phyloP scores from a whole-genome alignment of 1,140 invertebrate species.

The Scaptomyza hsui region DNA sequence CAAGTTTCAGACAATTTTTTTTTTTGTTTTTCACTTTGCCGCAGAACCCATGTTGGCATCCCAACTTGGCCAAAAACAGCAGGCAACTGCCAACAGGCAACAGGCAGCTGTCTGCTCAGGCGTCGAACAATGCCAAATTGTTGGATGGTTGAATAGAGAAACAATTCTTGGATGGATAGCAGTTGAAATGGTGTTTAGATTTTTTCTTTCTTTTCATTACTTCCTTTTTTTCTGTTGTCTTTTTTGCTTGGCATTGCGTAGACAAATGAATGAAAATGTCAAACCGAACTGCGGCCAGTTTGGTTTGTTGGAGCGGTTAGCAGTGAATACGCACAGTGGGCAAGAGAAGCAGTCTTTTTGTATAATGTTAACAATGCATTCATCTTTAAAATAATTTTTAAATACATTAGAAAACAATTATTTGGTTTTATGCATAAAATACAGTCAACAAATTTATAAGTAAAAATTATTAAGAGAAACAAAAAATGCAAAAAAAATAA shows the following conservation, averaged over 20 bases:
- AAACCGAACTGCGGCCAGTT: constrained; percentile 57
- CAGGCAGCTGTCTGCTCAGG: constrained; percentile 69
- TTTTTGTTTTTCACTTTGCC: neutral
- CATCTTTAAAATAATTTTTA: too few relatives aligned
- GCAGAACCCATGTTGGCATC: constrained; percentile 65
- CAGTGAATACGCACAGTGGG: constrained; percentile 4
- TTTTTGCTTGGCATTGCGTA: constrained; percentile 61
- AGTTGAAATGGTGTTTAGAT: constrained; percentile 52
- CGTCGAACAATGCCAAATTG: constrained; percentile 68
- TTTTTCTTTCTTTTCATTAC: constrained; percentile 27
- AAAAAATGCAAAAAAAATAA: too few relatives aligned
- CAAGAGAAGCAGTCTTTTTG: neutral
- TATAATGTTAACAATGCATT: too few relatives aligned
- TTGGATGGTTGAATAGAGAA: constrained; percentile 36
- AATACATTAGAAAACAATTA: too few relatives aligned
- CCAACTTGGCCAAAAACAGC: constrained; percentile 70
- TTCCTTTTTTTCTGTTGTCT: constrained; percentile 25
- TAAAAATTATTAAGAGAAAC: too few relatives aligned
- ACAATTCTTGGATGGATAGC: constrained; percentile 62
- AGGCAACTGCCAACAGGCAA: constrained; percentile 31
- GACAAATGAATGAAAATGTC: constrained; percentile 83
- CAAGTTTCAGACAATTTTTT: constrained; percentile 60
- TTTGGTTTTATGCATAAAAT: too few relatives aligned
- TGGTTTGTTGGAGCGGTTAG: constrained; percentile 26
- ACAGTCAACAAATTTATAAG: too few relatives aligned